Evolutionary conservation across 2,113 vertebrate genomes (phyloP).

Genomic region (Donacobius atricapilla): DNA sequence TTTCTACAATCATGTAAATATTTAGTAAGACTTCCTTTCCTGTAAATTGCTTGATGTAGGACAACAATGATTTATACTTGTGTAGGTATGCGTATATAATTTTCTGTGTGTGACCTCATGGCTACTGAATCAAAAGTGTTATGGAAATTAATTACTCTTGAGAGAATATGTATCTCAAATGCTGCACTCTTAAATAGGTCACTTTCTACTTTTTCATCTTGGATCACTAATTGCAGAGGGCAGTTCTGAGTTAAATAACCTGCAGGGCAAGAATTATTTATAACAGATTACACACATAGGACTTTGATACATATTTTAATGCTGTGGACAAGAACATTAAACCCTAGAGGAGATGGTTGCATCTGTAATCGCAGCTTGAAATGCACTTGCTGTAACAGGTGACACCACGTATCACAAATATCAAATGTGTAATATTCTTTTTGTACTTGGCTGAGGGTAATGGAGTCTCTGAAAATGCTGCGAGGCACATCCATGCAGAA

Average conservation of each 20-base stretch:
- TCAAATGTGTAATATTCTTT: background rate
- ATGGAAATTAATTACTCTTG: background rate
- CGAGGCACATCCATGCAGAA: background rate
- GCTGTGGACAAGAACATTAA: background rate
- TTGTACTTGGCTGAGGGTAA: background rate
- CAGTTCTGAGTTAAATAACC: slow-evolving; percentile 19
- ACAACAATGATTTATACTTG: background rate
- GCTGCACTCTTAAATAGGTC: background rate
- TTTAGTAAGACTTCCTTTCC: background rate
- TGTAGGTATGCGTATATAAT: background rate
- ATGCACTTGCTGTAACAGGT: background rate
- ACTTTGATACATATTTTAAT: slow-evolving; percentile 10
- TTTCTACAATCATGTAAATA: background rate
- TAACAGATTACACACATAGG: background rate
- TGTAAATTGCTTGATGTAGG: background rate
- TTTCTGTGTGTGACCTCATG: background rate
- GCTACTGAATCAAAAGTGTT: background rate
- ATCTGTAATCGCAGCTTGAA: background rate
- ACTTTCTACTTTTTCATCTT: background rate
- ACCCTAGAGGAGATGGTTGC: background rate
- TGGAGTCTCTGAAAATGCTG: background rate
- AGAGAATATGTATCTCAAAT: background rate
- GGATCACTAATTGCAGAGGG: background rate
- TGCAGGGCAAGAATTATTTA: slow-evolving; percentile 17
- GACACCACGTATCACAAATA: background rate